Evolutionary conservation across 2,797 vertebrate species (phyloP).

Genomic region (Tangara arthus): DNA sequence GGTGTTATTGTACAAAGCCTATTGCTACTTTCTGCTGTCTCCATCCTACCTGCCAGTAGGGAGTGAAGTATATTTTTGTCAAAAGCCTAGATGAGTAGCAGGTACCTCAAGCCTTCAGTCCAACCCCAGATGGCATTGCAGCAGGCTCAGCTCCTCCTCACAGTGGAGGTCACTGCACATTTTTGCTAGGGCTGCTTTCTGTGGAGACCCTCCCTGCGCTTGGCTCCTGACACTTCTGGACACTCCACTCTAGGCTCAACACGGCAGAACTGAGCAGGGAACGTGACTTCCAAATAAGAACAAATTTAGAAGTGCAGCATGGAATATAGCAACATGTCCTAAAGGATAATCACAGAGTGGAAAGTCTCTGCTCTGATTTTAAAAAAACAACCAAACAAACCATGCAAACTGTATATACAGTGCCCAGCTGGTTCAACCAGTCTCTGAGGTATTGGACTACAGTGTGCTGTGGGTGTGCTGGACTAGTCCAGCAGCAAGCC

Average conservation of each 20-base stretch:
- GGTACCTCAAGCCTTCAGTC: background rate
- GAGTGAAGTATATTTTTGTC: background rate
- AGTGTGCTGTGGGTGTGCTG: background rate
- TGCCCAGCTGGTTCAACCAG: background rate
- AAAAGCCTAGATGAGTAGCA: background rate
- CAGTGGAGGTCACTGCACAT: background rate
- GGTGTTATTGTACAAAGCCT: background rate
- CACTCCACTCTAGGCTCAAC: background rate
- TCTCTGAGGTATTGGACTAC: background rate
- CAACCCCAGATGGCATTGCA: accelerated
- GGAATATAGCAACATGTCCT: background rate
- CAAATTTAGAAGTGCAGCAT: background rate
- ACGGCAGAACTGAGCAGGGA: background rate
- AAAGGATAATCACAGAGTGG: background rate
- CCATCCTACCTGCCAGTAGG: background rate
- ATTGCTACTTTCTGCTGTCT: background rate
- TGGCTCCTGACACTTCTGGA: background rate
- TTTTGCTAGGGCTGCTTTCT: background rate
- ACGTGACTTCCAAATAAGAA: background rate
- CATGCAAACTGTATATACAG: background rate
- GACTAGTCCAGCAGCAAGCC: accelerated
- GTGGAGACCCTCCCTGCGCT: background rate
- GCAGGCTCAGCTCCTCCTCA: background rate
- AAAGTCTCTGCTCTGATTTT: background rate
- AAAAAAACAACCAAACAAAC: background rate